A percentile compares a stretch with the other conserved stretches of the same genome.
Evolutionary conservation across 2,888 invertebrate species (phyloP).

Genomic region (Neocrepidodera transversa): DNA sequence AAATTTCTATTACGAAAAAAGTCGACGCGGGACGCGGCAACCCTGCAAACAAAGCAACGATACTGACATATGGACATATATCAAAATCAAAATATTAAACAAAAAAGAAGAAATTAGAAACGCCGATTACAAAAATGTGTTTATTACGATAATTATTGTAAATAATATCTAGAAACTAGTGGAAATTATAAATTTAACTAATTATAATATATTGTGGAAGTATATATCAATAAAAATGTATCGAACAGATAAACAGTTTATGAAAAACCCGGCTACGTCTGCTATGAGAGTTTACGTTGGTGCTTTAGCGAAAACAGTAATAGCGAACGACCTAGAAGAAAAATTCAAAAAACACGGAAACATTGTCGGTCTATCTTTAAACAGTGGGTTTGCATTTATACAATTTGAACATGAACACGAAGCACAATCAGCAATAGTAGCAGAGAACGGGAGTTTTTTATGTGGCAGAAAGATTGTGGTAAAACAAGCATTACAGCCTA

Average conservation of each 20-base stretch:
- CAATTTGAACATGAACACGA: constrained; percentile 80
- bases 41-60: no score
- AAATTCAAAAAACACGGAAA: constrained; percentile 79
- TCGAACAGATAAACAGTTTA: constrained; percentile 60
- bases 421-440: constrained; percentile 77
- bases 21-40: no score
- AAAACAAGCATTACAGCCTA: constrained; percentile 65
- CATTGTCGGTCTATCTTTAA: constrained; percentile 73
- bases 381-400: constrained; percentile 85
- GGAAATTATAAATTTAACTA: no score
- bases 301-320: constrained; percentile 69
- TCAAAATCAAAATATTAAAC: no score
- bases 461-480: constrained; percentile 76
- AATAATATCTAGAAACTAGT: no score
- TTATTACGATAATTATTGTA: no score
- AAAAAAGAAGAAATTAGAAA: no score
- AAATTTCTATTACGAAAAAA: no score
- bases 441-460: constrained; percentile 74
- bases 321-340: constrained; percentile 72
- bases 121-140: no score
- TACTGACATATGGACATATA: no score
- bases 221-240: constrained; percentile 51
- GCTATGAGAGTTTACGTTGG: constrained; percentile 83
- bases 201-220: no score
- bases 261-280: constrained; percentile 78